Evolutionary conservation across 2,888 invertebrate genomes (phyloP), one percentile per base, ranked within the genome.

Genomic region (Drosophila rubida): DNA sequence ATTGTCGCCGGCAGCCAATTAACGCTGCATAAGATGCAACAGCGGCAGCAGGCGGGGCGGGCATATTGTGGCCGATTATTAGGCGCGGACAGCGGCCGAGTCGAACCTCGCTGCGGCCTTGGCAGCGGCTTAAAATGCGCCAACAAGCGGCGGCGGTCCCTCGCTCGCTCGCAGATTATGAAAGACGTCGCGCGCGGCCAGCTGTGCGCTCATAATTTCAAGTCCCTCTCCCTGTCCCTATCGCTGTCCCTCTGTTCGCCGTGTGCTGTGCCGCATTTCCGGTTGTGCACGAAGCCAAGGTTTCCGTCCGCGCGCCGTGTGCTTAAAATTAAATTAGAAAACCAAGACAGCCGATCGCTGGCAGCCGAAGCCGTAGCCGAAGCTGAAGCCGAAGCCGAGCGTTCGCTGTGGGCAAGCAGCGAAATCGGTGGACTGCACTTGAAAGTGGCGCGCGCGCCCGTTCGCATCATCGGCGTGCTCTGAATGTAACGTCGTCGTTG

Each of bases 301-400:
- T 42, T 27, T 32, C 7, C n/a, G 2, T 32, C 7, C n/a, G 2
- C 23, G 53, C 19, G 19, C 19, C 3, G 19, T 19, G 19, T 19
- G 42, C 27, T 22, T 54, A 80, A 83, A 90, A 90, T 89, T 89
- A 65, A 89, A 90, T 90, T 90, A 89, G 69, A 81, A 67, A 60
- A 32, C 42, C 66, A 11, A 32, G 48, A 30, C 27, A 42, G 50
- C 45, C 66, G 69, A 71, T 75, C 59, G 37, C 14, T 22, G 9
- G 6, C n/a, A 19, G 19, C 11, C n/a, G 27, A 30, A 27, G 16
- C n/a, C 32, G 8, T 8, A 14, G 8, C 14, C 58, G 22, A 50
- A 14, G 42, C 27, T 9, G 11, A 32, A 13, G 14, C 30, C 30
- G n/a, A 16, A 8, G 2, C 16, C 41, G 16, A 41, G n/a, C n/a